Percentiles rank a stretch among this genome's conserved stretches.
Evolutionary conservation across 2,113 vertebrate species (phyloP).

Genomic region (Miniopterus natalensis): DNA sequence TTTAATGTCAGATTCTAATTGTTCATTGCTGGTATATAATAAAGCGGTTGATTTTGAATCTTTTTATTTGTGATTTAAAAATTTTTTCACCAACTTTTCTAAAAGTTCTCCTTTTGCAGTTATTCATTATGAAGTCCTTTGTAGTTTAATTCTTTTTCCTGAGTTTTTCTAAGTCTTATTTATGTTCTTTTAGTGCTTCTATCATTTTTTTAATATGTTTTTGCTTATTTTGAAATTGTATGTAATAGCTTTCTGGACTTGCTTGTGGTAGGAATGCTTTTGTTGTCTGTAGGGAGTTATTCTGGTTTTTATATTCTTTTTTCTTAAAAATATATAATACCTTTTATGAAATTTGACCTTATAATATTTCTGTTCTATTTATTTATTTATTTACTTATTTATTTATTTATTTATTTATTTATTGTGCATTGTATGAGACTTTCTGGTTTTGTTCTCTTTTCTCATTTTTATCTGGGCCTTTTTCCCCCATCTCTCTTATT

Average conservation of each 20-base stretch:
- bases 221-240: conserved; percentile 14
- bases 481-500: not conserved
- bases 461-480: not conserved
- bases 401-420: not conserved
- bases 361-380: not conserved
- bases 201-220: not conserved
- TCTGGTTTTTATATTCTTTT: not conserved
- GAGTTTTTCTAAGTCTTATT: not conserved
- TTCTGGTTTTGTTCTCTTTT: not conserved
- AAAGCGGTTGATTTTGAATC: not conserved
- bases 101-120: not conserved
- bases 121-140: conserved; percentile 10
- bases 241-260: not conserved
- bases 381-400: not conserved
- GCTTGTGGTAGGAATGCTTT: not conserved
- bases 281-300: not conserved
- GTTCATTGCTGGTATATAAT: not conserved
- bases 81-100: not conserved
- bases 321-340: not conserved
- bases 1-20: not conserved
- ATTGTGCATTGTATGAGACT: not conserved
- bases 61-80: not conserved
- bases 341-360: not conserved
- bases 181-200: conserved; percentile 18
- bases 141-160: not conserved